Evolutionary conservation across 2,797 vertebrate genomes (phyloP).

Genomic region (Ctenopoma multispine): DNA sequence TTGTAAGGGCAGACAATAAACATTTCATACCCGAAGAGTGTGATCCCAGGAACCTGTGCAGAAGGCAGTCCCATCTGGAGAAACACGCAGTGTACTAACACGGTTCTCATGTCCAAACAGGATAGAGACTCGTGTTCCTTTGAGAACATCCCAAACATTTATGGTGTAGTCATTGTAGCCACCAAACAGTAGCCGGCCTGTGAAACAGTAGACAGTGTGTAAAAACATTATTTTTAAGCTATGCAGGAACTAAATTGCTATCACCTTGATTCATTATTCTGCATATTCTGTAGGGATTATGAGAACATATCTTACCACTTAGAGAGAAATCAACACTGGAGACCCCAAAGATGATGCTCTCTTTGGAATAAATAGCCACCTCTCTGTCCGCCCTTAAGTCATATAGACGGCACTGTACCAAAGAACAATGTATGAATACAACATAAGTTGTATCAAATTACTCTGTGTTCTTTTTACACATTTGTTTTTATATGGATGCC

Average conservation of each 20-base stretch:
- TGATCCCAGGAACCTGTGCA: conserved; percentile 99
- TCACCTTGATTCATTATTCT: neutral
- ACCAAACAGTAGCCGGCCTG: conserved; percentile 94
- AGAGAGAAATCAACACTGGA: conserved; percentile 99
- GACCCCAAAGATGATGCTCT: conserved; percentile 98
- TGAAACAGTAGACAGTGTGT: neutral
- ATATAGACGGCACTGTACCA: conserved; percentile 93
- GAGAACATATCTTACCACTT: conserved; percentile 87
- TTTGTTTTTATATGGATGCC: too few species aligned
- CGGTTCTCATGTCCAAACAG: conserved; percentile 98
- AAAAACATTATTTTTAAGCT: neutral
- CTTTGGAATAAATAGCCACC: conserved; percentile 98
- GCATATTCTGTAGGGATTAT: neutral
- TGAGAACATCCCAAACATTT: conserved; percentile 98
- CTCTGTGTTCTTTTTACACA: too few species aligned
- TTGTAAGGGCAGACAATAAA: neutral
- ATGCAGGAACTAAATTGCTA: neutral
- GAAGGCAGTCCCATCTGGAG: conserved; percentile 96
- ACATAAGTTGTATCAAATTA: too few species aligned
- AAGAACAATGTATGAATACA: neutral
- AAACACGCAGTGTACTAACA: conserved; percentile 95
- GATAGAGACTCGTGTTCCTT: conserved; percentile 95
- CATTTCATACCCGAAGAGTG: conserved; percentile 89
- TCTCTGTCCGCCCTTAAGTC: conserved; percentile 98
- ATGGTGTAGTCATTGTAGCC: conserved; percentile 99